Evolutionary conservation across 2,888 invertebrate genomes (phyloP).

Genomic region (Drosophila multiciliata): DNA sequence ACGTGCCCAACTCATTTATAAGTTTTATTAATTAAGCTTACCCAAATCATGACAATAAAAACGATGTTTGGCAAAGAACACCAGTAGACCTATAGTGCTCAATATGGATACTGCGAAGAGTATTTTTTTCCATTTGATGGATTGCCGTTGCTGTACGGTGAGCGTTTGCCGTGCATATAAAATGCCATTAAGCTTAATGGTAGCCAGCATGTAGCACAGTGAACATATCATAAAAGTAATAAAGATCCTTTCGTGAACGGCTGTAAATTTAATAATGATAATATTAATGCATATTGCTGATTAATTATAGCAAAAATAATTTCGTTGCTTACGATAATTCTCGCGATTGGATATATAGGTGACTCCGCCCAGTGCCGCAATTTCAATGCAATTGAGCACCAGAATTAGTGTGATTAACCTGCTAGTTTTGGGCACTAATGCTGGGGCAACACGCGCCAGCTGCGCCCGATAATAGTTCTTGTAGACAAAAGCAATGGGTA

Average conservation of each 20-base stretch:
- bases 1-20: neutral
- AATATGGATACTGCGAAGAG: constrained; percentile 91
- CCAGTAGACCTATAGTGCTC: constrained; percentile 92
- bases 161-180: constrained; percentile 77
- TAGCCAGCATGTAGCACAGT: constrained; percentile 92
- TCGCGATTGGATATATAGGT: constrained; percentile 97
- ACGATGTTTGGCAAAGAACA: constrained; percentile 95
- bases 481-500: constrained; percentile 94
- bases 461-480: constrained; percentile 91
- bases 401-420: constrained; percentile 90
- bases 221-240: constrained; percentile 95
- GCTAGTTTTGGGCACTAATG: constrained; percentile 85
- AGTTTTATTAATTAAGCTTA: constrained; percentile 85
- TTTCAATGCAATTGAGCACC: constrained; percentile 93
- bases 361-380: constrained; percentile 94
- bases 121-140: constrained; percentile 89
- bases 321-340: constrained; percentile 93
- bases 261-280: constrained; percentile 86
- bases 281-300: neutral
- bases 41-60: constrained; percentile 95
- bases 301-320: neutral
- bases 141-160: constrained; percentile 85
- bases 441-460: constrained; percentile 69
- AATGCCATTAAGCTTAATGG: constrained; percentile 87
- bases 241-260: constrained; percentile 95